Base-by-base conservation (phyloP, 2,797 vertebrate genomes). In the Microcaecilia unicolor region DNA sequence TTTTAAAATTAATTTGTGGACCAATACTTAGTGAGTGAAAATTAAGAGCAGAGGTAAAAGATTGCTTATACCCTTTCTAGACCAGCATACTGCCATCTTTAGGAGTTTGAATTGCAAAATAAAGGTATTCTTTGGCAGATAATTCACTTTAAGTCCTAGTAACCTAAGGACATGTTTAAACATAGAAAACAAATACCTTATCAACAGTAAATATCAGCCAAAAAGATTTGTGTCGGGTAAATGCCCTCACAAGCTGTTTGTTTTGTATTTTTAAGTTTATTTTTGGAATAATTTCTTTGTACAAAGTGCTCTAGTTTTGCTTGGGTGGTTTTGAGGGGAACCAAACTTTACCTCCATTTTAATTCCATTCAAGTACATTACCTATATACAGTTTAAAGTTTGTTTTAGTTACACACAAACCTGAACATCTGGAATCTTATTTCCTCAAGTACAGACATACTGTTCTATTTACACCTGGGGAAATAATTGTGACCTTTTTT, bases 31-130 rank as follows among this genome's bases (percentile, higher is more conserved):
- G 44, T 70, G 73, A 37, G 68, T 71, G 70, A 52, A 66, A 70
- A 75, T 53, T 34, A 56, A 50, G 43, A 56, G 65, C 72, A 69
- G 71, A 67, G 76, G 70, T 68, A 64, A 64, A 60, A 70, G 58
- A 81, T 67, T 76, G 74, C 75, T 79, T 77, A 61, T 58, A 63
- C 70, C 59, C 50, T 70, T 61, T 61, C 46, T 58, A 62, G 72
- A 84, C 87, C 85, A 80, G 80, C 83, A 82, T 65, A 77, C 65
- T 73, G 58, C 51, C 74, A 82, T 78, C 65, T 67, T 67, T 67
- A 70, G 55, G 58, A 67, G 64, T 69, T 71, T 55, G 64, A 64
- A 69, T 70, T 54, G 51, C 50, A 65, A 66, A 65, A 27, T 54
- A 30, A 67, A 55, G 74, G 58, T 62, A 58, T 71, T 55, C 10